A percentile compares a stretch with the other conserved stretches of the same genome.
These are phyloP conservation scores for Poeciliopsis turneri DNA, from an alignment of 2,797 vertebrate genomes.

Conservation along the genomic window DNA sequence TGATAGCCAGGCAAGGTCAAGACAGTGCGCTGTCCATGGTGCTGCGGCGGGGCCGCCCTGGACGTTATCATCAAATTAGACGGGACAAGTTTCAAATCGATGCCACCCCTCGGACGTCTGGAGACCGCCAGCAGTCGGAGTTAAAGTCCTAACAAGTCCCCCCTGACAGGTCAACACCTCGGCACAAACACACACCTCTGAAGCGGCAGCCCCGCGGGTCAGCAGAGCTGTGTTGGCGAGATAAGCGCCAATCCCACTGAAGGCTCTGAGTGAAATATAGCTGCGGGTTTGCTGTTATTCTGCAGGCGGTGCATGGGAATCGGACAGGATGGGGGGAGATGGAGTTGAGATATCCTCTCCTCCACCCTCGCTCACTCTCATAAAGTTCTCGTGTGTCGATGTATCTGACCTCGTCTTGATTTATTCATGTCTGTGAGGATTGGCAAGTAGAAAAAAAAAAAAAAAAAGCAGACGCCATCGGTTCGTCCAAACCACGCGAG, in stretches of 20 bases:
- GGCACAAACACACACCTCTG: slow-evolving; percentile 75
- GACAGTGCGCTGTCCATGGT: slow-evolving; percentile 94
- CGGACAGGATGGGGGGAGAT: slow-evolving; percentile 11
- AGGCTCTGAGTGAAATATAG: slow-evolving; percentile 54
- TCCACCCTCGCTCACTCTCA: background rate
- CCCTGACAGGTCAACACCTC: slow-evolving; percentile 79
- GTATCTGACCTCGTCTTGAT: slow-evolving; percentile 19
- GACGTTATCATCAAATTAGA: slow-evolving; percentile 85
- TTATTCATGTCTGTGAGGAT: slow-evolving; percentile 11
- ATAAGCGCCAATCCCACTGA: slow-evolving; percentile 71
- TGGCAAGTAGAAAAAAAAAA: background rate
- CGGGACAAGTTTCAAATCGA: slow-evolving; percentile 84
- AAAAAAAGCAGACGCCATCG: background rate
- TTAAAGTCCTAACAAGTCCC: slow-evolving; percentile 78
- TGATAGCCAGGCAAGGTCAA: slow-evolving; percentile 81
- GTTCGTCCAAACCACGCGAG: background rate
- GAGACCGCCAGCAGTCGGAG: slow-evolving; percentile 79
- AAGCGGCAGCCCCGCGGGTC: slow-evolving; percentile 74
- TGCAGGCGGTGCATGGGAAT: slow-evolving; percentile 28
- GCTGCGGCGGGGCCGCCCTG: slow-evolving; percentile 78
- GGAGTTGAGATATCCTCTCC: slow-evolving; percentile 5
- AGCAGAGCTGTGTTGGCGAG: slow-evolving; percentile 68
- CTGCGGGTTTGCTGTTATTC: slow-evolving; percentile 43
- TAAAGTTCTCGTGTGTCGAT: slow-evolving; percentile 19
- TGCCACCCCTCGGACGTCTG: slow-evolving; percentile 80